A percentile compares a stretch with the other conserved stretches of the same genome.
phyloP scores from a whole-genome alignment of 2,888 invertebrate genomes.

The Amaurobius ferox region DNA sequence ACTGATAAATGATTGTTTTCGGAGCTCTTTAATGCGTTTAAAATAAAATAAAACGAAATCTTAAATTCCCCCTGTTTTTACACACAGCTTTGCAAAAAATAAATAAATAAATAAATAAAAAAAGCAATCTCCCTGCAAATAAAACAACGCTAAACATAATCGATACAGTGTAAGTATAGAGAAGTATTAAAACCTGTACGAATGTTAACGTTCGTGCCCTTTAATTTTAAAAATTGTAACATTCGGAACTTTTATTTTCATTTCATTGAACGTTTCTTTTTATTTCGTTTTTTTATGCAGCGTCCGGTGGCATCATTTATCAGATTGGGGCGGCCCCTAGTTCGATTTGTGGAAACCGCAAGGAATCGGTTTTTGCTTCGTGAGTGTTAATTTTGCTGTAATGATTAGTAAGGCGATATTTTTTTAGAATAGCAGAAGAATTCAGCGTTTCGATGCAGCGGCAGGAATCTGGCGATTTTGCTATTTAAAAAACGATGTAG shows the following conservation, averaged over 20 bases:
- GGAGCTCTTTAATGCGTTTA: slow-evolving; percentile 39
- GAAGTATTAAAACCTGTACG: slow-evolving; percentile 59
- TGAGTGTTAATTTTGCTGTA: slow-evolving; percentile 60
- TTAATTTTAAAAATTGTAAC: slow-evolving; percentile 10
- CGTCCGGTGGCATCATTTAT: slow-evolving; percentile 62
- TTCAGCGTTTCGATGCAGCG: background rate
- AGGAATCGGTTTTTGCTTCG: slow-evolving; percentile 48
- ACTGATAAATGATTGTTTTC: slow-evolving; percentile 60
- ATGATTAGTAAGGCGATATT: slow-evolving; percentile 60
- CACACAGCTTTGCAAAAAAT: background rate
- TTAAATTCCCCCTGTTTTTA: background rate
- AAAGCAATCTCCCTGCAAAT: slow-evolving; percentile 24
- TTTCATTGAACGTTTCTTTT: slow-evolving; percentile 60
- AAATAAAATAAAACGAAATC: slow-evolving; percentile 39
- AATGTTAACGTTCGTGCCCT: slow-evolving; percentile 14
- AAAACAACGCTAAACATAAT: slow-evolving; percentile 36
- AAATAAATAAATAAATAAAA: background rate
- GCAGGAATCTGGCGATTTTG: background rate
- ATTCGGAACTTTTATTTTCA: slow-evolving; percentile 48
- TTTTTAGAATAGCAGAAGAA: background rate
- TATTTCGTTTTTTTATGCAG: slow-evolving; percentile 32
- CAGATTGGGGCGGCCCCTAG: slow-evolving; percentile 37
- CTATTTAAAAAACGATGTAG: background rate
- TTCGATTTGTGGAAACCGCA: slow-evolving; percentile 67
- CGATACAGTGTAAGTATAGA: slow-evolving; percentile 37